Base-by-base conservation (phyloP, 2,113 vertebrate genomes). In the Neodon shergylaensis region DNA sequence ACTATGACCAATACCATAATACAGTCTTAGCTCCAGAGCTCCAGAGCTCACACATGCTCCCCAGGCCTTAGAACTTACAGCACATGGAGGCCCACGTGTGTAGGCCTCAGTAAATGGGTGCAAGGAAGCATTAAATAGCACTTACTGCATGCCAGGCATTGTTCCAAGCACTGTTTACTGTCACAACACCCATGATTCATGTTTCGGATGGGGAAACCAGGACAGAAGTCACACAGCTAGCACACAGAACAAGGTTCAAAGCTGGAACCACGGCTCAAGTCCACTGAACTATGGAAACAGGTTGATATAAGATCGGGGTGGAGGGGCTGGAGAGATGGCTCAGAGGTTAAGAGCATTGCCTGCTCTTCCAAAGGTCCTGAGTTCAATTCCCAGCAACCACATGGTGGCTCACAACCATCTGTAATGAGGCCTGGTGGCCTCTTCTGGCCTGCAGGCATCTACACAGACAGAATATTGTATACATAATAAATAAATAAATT, bases 221-320 rank as follows among this genome's bases (percentile, higher is more conserved):
- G n/a, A 12, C 66, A 85, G 66, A 90, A 94, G 52, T 81, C 31
- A 87, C 47, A 76, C 5, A 92, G 70, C 44, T 54, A 85, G 19
- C 61, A 28, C 54, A 79, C 36, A 97, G 14, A 84, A 13, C 36
- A 44, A 90, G 44, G 22, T 96, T 85, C 88, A 94, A 88, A 88
- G 4, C 78, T 84, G 90, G 17, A 49, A 14, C 24, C 49, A 65
- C 74, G n/a, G 24, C 74, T 89, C 78, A n/a, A 85, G 66, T 77
- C 16, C 52, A 88, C 54, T 78, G 72, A 81, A 26, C 61, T 88
- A 44, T 70, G 91, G 86, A 73, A 61, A 83, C 36, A 68, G 77
- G 81, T 22, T 77, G 26, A 47, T 85, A 16, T 7, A 68, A 76
- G 58, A 81, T 73, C 1, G 36, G 89, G 31, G 17, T 4, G 78